These are phyloP conservation scores for Danio tinwini DNA, from an alignment of 2,797 vertebrate species.

Conservation along the genomic window DNA sequence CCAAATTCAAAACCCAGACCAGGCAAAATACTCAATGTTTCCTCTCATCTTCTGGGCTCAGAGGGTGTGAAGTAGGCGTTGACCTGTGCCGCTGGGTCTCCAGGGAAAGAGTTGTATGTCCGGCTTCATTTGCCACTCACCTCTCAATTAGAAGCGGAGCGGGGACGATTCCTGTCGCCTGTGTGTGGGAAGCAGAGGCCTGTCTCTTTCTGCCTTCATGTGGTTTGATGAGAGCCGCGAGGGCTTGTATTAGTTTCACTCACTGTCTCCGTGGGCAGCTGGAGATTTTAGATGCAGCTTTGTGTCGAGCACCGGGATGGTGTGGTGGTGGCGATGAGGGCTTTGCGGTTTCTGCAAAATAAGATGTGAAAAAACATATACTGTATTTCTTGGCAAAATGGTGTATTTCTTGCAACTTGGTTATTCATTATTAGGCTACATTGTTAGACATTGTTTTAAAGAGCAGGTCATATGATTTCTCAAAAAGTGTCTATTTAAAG, in stretches of 20 bases:
- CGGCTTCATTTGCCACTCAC: conserved; percentile 74
- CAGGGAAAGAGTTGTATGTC: conserved; percentile 67
- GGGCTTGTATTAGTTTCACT: conserved; percentile 58
- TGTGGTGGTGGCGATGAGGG: background rate
- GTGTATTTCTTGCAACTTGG: background rate
- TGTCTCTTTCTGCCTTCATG: conserved; percentile 64
- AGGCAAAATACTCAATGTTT: conserved; percentile 45
- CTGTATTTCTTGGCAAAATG: background rate
- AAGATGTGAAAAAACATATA: background rate
- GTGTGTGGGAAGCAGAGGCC: conserved; percentile 60
- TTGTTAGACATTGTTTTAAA: too few relatives aligned
- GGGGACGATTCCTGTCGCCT: conserved; percentile 59
- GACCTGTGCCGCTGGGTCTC: conserved; percentile 62
- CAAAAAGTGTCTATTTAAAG: too few relatives aligned
- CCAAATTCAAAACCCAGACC: conserved; percentile 57
- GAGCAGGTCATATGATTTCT: too few relatives aligned
- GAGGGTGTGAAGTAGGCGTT: conserved; percentile 60
- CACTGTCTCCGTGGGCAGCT: conserved; percentile 55
- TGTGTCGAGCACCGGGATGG: conserved; percentile 3
- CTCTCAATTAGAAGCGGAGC: conserved; percentile 73
- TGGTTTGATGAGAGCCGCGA: conserved; percentile 57
- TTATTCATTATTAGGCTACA: background rate
- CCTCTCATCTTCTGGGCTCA: conserved; percentile 49
- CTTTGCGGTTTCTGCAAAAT: background rate
- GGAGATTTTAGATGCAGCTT: conserved; percentile 55